Evolutionary conservation across 2,888 invertebrate species (phyloP), one percentile per base, ranked within the genome.

Genomic region (Lithophane semibrunnea): DNA sequence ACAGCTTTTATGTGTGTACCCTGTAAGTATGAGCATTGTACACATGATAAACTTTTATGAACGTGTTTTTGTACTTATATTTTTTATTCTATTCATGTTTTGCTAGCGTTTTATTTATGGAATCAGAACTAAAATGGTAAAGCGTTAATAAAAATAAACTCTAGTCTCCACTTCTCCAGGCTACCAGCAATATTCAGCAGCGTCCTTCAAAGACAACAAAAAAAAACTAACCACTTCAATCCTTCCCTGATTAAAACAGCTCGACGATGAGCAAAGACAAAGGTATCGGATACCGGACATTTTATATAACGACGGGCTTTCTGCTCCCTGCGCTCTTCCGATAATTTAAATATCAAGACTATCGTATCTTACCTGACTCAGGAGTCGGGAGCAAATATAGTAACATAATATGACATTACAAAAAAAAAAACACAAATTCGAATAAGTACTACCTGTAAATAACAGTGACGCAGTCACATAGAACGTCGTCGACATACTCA

Each of bases 1-100:
- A 78, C 75, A 64, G 78, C 76, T 73, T 86, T 85, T 81, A 80
- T 79, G 80, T 82, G 73, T 72, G 78, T 63, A 58, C 63, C 16
- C 58, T 49, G 56, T 82, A 74, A 63, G 64, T 80, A 79, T 24
- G 44, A 66, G 54, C 63, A 77, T 44, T 73, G 82, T 75, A 69
- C 58, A 81, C 73, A 80, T 69, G 49, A 77, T 74, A 66, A 73
- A 76, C 67, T 79, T 79, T 75, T 77, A 83, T 70, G 68, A 49
- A 24, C 56, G 66, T 72, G 66, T 74, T 74, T 73, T 58, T 49
- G 44, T 47, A 24, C 42, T 65, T 56, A 56, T 66, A 76, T 75
- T 67, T 56, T 80, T 49, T 70, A 52, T 61, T 80, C 54, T 70
- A 52, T 81, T 81, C 61, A 44, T 58, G 49, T 70, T 47, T 47